Evolutionary conservation across 2,888 invertebrate species (phyloP).

Genomic region (Athrips mouffetella): DNA sequence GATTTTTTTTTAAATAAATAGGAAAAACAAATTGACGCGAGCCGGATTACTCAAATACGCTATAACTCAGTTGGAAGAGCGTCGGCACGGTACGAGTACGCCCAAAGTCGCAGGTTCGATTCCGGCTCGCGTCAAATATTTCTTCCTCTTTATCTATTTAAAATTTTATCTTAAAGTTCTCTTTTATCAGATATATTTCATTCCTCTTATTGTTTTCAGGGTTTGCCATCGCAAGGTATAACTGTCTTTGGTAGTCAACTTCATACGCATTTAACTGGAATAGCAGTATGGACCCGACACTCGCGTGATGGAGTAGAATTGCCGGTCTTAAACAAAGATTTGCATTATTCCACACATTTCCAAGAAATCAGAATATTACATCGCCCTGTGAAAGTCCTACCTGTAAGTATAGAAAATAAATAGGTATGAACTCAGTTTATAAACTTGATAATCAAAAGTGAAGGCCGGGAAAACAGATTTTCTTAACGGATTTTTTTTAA

Average conservation of each 20-base stretch:
- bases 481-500: constrained; percentile 24
- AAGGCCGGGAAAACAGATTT: no score
- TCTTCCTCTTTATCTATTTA: not conserved
- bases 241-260: constrained; percentile 96
- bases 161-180: not conserved
- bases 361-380: constrained; percentile 96
- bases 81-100: no score
- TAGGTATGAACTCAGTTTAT: not conserved
- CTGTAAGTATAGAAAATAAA: constrained; percentile 73
- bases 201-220: constrained; percentile 68
- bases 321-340: constrained; percentile 90
- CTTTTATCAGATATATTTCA: not conserved
- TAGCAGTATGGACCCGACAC: constrained; percentile 90
- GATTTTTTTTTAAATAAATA: no score
- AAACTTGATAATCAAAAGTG: no score
- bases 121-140: no score
- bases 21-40: no score
- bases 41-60: no score
- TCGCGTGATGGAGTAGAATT: constrained; percentile 89
- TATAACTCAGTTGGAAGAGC: no score
- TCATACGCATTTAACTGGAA: constrained; percentile 96
- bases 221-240: constrained; percentile 90
- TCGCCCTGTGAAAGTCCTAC: constrained; percentile 86
- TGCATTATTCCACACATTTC: constrained; percentile 98
- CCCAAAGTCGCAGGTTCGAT: no score